These are phyloP conservation scores for Drosophila fuyamai DNA, from an alignment of 1,140 invertebrate species.

Conservation along the genomic window DNA sequence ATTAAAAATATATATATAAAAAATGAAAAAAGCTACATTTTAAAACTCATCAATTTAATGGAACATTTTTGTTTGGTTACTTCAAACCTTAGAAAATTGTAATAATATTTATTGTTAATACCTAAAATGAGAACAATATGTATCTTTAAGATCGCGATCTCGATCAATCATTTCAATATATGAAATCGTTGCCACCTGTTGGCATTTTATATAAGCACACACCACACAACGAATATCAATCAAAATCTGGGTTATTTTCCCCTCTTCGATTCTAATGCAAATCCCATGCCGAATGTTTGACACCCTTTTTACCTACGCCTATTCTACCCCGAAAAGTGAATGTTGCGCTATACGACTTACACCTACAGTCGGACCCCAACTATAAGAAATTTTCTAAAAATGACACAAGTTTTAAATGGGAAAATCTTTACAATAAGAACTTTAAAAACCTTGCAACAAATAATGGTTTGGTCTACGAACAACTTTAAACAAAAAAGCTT, in stretches of 20 bases:
- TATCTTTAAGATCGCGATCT: background rate
- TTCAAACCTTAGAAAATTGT: too few species aligned
- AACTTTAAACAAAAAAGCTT: background rate
- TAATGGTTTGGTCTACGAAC: background rate
- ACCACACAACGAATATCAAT: conserved; percentile 17
- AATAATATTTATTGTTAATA: too few species aligned
- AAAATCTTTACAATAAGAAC: too few species aligned
- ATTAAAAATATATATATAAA: background rate
- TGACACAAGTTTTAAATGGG: background rate
- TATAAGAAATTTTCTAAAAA: background rate
- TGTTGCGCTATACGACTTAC: conserved; percentile 7
- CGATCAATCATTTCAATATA: conserved; percentile 25
- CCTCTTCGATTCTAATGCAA: conserved; percentile 22
- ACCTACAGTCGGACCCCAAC: background rate
- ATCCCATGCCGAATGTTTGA: conserved; percentile 20
- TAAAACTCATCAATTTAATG: too few species aligned
- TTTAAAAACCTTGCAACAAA: too few species aligned
- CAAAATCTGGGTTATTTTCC: conserved; percentile 29
- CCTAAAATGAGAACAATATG: background rate
- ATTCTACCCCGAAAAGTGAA: conserved; percentile 8
- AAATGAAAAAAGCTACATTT: background rate
- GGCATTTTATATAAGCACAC: conserved; percentile 24
- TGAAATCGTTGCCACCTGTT: conserved; percentile 33
- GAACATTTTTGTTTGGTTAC: too few species aligned
- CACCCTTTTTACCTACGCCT: conserved; percentile 11